These are phyloP conservation scores for Anarrhichthys ocellatus DNA, from an alignment of 2,113 vertebrate genomes.

Conservation along the genomic window DNA sequence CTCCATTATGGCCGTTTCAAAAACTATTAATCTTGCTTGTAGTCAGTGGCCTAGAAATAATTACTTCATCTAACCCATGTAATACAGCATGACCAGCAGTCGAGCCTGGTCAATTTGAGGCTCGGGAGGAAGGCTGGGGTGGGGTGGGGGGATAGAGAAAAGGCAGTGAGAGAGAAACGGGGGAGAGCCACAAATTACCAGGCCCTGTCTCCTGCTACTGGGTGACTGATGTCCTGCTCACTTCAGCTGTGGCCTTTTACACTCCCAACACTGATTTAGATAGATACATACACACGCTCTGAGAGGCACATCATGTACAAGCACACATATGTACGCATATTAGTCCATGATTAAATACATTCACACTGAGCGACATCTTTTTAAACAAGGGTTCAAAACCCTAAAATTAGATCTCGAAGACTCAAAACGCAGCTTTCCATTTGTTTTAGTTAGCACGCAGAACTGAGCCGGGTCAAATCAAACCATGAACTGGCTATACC, in stretches of 20 bases:
- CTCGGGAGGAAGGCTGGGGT: constrained; percentile 59
- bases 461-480: not conserved
- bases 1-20: constrained; percentile 93
- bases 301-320: constrained; percentile 56
- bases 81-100: constrained; percentile 87
- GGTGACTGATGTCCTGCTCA: constrained; percentile 79
- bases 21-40: constrained; percentile 95
- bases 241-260: constrained; percentile 68
- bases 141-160: constrained; percentile 1
- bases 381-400: constrained; percentile 46
- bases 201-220: constrained; percentile 75
- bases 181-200: constrained; percentile 80
- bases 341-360: constrained; percentile 45
- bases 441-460: constrained; percentile 18
- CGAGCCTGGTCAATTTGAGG: constrained; percentile 85
- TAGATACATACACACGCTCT: constrained; percentile 59
- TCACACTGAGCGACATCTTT: constrained; percentile 35
- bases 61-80: constrained; percentile 90
- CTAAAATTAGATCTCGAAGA: constrained; percentile 31
- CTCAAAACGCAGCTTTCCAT: constrained; percentile 1
- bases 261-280: constrained; percentile 77
- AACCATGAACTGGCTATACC: not conserved
- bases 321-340: constrained; percentile 35
- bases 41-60: constrained; percentile 92
- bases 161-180: not conserved